Percentiles rank a stretch among this genome's conserved stretches.
Evolutionary conservation across 1,140 invertebrate species (phyloP).

Genomic region (Drosophila persimilis): DNA sequence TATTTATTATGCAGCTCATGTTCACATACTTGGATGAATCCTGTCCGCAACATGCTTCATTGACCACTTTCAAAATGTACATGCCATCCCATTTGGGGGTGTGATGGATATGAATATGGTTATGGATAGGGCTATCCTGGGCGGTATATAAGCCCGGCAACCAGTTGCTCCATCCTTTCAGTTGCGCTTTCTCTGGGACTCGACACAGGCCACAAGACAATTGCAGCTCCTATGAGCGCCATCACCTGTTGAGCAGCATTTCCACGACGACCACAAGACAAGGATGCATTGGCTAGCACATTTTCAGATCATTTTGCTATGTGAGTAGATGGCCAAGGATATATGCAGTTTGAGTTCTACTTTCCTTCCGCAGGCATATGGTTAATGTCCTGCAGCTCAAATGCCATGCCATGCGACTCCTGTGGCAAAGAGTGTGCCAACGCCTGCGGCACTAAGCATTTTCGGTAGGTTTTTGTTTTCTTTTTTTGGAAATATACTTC

Average conservation of each 20-base stretch:
- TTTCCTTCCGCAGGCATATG: slow-evolving; percentile 54
- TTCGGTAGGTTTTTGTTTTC: slow-evolving; percentile 62
- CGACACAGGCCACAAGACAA: slow-evolving; percentile 9
- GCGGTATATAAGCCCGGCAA: slow-evolving; percentile 50
- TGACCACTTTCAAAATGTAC: slow-evolving; percentile 62
- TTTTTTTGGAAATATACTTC: too few species aligned
- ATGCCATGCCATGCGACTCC: slow-evolving; percentile 84
- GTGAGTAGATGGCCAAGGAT: slow-evolving; percentile 28
- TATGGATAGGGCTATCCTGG: slow-evolving; percentile 1
- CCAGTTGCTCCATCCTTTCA: slow-evolving; percentile 52
- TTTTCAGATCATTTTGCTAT: slow-evolving; percentile 58
- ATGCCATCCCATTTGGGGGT: neutral
- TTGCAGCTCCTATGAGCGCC: slow-evolving; percentile 56
- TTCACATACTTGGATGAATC: slow-evolving; percentile 53
- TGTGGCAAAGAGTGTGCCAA: slow-evolving; percentile 85
- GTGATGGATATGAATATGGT: neutral
- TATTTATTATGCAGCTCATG: slow-evolving; percentile 73
- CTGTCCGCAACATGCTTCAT: slow-evolving; percentile 49
- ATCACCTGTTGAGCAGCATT: slow-evolving; percentile 34
- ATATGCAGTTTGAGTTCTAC: too few species aligned
- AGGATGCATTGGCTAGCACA: slow-evolving; percentile 55
- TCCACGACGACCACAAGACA: slow-evolving; percentile 21
- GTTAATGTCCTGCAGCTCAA: slow-evolving; percentile 42
- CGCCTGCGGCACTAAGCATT: slow-evolving; percentile 85
- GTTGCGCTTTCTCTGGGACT: slow-evolving; percentile 47